Evolutionary conservation across 35 echinoderm and acorn worm species (phyloP).

Genomic region (Lytechinus variegatus): DNA sequence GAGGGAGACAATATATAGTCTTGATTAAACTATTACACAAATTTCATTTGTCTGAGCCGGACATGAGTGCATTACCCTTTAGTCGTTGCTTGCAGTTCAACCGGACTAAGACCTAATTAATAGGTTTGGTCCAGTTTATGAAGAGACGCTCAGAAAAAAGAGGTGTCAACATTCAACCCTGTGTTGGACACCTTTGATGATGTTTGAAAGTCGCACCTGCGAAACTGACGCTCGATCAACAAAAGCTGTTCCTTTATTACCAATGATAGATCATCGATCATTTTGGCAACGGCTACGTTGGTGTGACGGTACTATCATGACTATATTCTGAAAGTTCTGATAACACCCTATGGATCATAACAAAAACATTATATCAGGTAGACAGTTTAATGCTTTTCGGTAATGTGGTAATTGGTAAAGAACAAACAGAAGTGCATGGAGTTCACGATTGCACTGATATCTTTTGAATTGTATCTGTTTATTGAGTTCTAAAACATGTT

Average conservation of each 20-base stretch:
- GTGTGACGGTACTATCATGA: background rate
- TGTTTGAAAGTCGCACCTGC: background rate
- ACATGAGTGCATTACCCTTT: background rate
- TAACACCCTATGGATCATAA: background rate
- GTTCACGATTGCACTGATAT: background rate
- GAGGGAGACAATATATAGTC: background rate
- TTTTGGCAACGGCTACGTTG: no score
- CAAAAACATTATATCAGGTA: background rate
- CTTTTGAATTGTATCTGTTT: background rate
- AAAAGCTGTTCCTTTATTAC: no score
- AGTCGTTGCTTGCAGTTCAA: background rate
- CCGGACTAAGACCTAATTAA: conserved; percentile 31
- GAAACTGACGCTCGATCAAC: no score
- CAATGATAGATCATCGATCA: no score
- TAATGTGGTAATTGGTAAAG: background rate
- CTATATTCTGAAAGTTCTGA: background rate
- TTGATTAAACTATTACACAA: background rate
- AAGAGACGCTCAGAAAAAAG: background rate
- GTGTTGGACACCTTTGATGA: background rate
- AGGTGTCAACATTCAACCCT: background rate
- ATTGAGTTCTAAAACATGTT: background rate
- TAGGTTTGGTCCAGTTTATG: background rate
- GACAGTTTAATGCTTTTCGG: background rate
- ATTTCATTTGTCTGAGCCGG: conserved; percentile 33
- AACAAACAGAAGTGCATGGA: background rate